A percentile compares a stretch with the other conserved stretches of the same genome.
Conservation (phyloP, 2,113 vertebrate species). For the Atractosteus spatula region DNA sequence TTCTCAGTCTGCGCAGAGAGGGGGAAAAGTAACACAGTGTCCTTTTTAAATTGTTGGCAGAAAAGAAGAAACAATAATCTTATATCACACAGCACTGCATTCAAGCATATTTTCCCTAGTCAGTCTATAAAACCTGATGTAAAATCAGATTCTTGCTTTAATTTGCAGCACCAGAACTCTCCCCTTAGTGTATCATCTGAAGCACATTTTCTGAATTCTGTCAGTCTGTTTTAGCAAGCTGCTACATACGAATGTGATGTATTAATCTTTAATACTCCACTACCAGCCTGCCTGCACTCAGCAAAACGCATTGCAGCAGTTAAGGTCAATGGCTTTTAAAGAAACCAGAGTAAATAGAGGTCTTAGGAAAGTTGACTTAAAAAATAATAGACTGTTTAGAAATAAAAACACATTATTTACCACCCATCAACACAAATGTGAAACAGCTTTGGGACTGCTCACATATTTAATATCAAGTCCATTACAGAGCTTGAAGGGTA, state of each 20-base stretch:
- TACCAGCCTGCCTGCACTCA: background rate
- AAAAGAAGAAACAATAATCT: conserved; percentile 2
- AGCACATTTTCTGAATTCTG: background rate
- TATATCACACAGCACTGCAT: background rate
- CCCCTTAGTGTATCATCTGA: background rate
- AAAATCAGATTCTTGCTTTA: too few species aligned
- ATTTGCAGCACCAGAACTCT: too few species aligned
- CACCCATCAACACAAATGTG: too few species aligned
- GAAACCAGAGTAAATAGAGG: background rate
- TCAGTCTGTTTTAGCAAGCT: background rate
- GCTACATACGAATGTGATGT: background rate
- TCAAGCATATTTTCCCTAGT: background rate
- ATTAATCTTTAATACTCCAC: background rate
- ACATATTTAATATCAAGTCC: too few species aligned
- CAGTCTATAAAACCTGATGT: background rate
- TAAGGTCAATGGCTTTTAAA: background rate
- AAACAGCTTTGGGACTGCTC: too few species aligned
- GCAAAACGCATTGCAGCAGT: background rate
- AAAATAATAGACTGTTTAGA: too few species aligned
- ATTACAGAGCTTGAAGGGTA: too few species aligned
- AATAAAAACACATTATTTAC: too few species aligned
- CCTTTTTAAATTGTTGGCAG: background rate
- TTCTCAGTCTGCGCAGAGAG: background rate
- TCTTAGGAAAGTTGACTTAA: too few species aligned
- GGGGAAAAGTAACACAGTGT: background rate